Conservation (phyloP, 2,113 vertebrate species). For the Vimba vimba region DNA sequence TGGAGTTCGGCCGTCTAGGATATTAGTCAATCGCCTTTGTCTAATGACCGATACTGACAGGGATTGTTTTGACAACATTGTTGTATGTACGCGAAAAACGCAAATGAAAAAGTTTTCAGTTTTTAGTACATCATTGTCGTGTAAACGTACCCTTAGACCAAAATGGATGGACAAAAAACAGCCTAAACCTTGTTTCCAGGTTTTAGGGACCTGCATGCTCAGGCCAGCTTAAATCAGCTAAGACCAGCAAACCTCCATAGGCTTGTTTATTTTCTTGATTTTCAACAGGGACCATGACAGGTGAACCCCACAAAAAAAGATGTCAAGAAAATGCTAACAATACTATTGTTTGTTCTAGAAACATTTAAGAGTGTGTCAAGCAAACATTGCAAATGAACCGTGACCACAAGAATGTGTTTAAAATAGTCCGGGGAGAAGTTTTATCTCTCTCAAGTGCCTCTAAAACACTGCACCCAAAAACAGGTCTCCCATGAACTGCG, state of each 20-base stretch:
- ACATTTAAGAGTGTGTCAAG: neutral
- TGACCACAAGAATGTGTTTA: slow-evolving; percentile 10
- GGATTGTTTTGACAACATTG: too few relatives aligned
- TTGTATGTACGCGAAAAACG: too few relatives aligned
- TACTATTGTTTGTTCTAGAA: neutral
- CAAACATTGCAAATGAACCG: neutral
- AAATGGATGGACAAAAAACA: too few relatives aligned
- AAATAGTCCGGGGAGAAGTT: neutral
- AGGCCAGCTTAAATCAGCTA: neutral
- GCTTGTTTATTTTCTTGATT: neutral
- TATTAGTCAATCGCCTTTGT: too few relatives aligned
- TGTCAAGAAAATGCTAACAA: neutral
- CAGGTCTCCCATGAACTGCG: neutral
- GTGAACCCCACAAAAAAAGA: neutral
- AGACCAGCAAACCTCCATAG: neutral
- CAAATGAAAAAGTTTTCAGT: too few relatives aligned
- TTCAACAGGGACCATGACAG: slow-evolving; percentile 6
- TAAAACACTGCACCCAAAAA: neutral
- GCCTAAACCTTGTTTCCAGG: too few relatives aligned
- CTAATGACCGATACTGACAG: too few relatives aligned
- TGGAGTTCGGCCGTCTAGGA: too few relatives aligned
- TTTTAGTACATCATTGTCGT: too few relatives aligned
- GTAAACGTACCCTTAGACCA: too few relatives aligned
- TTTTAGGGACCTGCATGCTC: too few relatives aligned
- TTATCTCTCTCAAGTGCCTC: neutral